These are phyloP conservation scores for Griposia aprilina DNA, from an alignment of 2,888 invertebrate species.

Conservation along the genomic window DNA sequence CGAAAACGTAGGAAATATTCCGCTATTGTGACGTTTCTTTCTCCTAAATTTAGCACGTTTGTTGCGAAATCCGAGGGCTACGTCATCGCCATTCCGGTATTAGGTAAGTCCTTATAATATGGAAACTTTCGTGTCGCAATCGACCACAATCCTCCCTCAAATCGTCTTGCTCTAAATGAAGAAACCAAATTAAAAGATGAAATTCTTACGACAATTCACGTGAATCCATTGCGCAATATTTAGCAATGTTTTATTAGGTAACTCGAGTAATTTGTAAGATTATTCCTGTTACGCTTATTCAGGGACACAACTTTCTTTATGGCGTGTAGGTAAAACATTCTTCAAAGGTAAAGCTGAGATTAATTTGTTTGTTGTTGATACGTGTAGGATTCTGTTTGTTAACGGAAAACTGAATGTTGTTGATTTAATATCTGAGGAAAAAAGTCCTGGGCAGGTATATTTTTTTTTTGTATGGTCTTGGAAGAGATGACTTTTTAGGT, in stretches of 20 bases:
- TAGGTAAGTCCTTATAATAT: slow-evolving; percentile 52
- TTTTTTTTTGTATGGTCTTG: background rate
- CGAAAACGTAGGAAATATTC: slow-evolving; percentile 23
- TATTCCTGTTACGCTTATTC: slow-evolving; percentile 69
- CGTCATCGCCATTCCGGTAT: slow-evolving; percentile 38
- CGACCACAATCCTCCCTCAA: slow-evolving; percentile 69
- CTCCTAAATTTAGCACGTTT: slow-evolving; percentile 39
- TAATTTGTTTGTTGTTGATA: slow-evolving; percentile 44
- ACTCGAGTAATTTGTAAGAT: slow-evolving; percentile 66
- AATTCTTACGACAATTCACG: slow-evolving; percentile 73
- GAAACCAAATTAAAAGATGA: slow-evolving; percentile 78
- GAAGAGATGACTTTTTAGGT: background rate
- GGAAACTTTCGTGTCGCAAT: slow-evolving; percentile 65
- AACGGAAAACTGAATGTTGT: slow-evolving; percentile 15
- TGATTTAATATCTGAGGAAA: slow-evolving; percentile 1
- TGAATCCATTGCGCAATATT: slow-evolving; percentile 72
- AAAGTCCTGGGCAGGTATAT: background rate
- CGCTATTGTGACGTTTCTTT: slow-evolving; percentile 14
- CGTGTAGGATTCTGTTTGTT: slow-evolving; percentile 28
- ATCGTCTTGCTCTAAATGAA: slow-evolving; percentile 70
- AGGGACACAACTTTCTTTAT: slow-evolving; percentile 43
- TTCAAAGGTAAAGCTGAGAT: slow-evolving; percentile 32
- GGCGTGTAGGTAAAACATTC: slow-evolving; percentile 1
- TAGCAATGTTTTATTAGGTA: slow-evolving; percentile 63
- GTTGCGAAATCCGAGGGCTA: slow-evolving; percentile 19